Base-by-base conservation (phyloP, 2,888 invertebrate genomes). In the Cheilosia vernalis region DNA sequence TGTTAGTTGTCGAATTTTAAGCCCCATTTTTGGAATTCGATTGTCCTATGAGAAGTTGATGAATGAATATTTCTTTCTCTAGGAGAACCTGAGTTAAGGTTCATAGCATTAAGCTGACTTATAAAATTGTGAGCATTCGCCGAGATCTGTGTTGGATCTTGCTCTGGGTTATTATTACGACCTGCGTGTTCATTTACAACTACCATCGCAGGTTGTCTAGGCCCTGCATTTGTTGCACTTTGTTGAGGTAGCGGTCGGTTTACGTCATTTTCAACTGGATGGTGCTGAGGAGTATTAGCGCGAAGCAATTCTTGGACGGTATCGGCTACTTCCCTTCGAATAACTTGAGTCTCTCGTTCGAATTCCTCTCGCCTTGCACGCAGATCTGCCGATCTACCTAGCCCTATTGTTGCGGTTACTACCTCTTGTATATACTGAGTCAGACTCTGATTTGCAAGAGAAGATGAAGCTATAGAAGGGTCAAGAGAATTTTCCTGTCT, bases 301-400 rank as follows among this genome's bases (percentile, higher is more conserved):
- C 49, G 17, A 0, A 49, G 49, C 17, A 19, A 19, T 21, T 1
- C 49, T 17, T 19, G 49, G 2, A 49, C 0, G 0, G 19, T 49
- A 19, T 49, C 19, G 10, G 49, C 49, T 49, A 49, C 49, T 10
- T 49, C 49, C 21, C 21, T 17, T 0, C 49, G 49, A 0, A 24
- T 53, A 2, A 17, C 0, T n/a, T 53, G 24, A 1, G n/a, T 13
- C 6, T 53, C 53, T 51, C 49, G 0, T 17, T 49, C 49, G 1
- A 49, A 49, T 7, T 13, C 51, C 15, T 51, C 51, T 0, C 15
- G n/a, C 27, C 53, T 21, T 6, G 24, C 27, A 6, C 21, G 53
- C n/a, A 53, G 15, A 4, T 53, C 53, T 27, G 53, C 53, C 4
- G 21, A 24, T n/a, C 53, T 53, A 53, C 53, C 27, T 7, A 53